Conservation (phyloP, 2,113 vertebrate species). For the Thomomys bottae region DNA sequence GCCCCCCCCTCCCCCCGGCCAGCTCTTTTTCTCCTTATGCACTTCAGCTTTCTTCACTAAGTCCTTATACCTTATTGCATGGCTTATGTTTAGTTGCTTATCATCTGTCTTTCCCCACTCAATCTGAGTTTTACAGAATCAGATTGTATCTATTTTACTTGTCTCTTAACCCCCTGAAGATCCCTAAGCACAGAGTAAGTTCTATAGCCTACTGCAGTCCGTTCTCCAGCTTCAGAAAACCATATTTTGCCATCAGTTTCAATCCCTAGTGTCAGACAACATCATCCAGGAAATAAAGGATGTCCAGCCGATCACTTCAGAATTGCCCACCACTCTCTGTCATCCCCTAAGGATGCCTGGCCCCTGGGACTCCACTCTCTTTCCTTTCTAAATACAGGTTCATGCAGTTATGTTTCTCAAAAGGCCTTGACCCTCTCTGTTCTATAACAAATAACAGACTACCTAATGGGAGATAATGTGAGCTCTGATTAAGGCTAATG, state of each 20-base stretch:
- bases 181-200: background rate
- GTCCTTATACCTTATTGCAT: background rate
- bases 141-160: background rate
- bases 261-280: background rate
- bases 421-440: constrained; percentile 55
- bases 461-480: constrained; percentile 82
- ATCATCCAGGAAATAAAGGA: background rate
- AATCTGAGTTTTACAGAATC: background rate
- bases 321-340: background rate
- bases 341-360: constrained; percentile 67
- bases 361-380: background rate
- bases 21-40: background rate
- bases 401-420: constrained; percentile 69
- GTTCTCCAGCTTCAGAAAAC: background rate
- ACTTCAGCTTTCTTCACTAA: background rate
- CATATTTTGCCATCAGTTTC: background rate
- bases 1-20: background rate
- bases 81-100: background rate
- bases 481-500: constrained; percentile 79
- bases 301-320: background rate
- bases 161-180: background rate
- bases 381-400: constrained; percentile 75
- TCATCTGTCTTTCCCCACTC: background rate
- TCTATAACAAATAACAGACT: constrained; percentile 81
- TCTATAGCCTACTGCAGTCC: background rate